Evolutionary conservation across 2,113 vertebrate species (phyloP).

Genomic region (Marmota flaviventris): DNA sequence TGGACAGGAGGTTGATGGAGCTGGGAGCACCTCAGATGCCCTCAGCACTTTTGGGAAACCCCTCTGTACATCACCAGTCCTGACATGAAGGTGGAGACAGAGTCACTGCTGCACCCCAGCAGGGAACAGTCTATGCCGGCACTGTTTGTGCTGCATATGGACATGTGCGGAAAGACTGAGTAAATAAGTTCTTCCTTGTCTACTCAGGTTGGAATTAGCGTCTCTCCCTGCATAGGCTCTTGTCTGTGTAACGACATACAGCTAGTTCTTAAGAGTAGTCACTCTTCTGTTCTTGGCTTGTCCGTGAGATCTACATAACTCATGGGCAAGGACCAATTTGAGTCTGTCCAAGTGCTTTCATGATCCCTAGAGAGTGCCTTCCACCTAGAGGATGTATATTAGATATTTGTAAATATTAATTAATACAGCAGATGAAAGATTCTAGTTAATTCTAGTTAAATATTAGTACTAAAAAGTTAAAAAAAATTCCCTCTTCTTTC

Average conservation of each 20-base stretch:
- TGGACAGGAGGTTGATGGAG: background rate
- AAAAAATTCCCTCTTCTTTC: background rate
- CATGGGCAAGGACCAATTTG: background rate
- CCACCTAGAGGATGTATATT: background rate
- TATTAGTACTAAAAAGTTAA: background rate
- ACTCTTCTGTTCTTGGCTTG: background rate
- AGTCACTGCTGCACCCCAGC: background rate
- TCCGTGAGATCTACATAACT: background rate
- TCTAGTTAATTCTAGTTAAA: background rate
- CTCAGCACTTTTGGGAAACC: background rate
- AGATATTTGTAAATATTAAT: background rate
- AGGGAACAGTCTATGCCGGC: background rate
- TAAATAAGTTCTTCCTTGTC: background rate
- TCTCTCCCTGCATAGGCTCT: background rate
- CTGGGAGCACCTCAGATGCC: background rate
- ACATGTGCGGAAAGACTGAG: background rate
- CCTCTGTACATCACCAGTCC: background rate
- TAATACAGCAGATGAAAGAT: background rate
- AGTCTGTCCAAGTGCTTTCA: background rate
- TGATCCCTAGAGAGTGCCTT: background rate
- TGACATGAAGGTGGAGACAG: background rate
- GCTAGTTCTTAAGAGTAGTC: background rate
- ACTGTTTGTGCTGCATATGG: background rate
- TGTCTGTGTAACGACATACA: background rate
- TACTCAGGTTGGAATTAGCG: background rate